A percentile compares a stretch with the other conserved stretches of the same genome.
Conservation (phyloP, 1,140 invertebrate genomes). For the Carposina sasakii region DNA sequence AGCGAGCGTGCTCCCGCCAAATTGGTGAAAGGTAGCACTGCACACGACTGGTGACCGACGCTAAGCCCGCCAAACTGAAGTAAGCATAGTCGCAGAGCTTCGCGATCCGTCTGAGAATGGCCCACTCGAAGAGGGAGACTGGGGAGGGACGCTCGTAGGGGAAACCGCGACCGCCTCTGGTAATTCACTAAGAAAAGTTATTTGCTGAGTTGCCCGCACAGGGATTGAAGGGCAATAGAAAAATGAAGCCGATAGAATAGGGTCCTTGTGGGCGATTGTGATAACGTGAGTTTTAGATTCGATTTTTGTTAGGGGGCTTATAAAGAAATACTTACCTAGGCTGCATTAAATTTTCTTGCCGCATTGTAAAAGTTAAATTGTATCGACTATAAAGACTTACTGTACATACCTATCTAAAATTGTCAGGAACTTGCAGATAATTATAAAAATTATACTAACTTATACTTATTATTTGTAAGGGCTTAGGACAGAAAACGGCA, state of each 20-base stretch:
- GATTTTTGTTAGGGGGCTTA: too few species aligned
- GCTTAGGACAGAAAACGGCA: too few species aligned
- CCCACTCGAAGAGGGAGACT: conserved; percentile 62
- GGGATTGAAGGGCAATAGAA: conserved; percentile 48
- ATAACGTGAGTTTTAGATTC: too few species aligned
- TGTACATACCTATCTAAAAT: too few species aligned
- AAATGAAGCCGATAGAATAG: conserved; percentile 49
- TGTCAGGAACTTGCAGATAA: too few species aligned
- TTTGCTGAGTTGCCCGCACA: conserved; percentile 54
- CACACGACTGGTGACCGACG: conserved; percentile 48
- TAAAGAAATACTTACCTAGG: too few species aligned
- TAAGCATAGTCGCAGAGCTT: conserved; percentile 45
- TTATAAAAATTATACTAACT: too few species aligned
- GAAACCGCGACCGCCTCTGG: conserved; percentile 62
- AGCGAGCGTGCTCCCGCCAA: conserved; percentile 49
- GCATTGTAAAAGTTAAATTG: too few species aligned
- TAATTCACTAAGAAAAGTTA: conserved; percentile 71
- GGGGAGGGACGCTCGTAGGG: conserved; percentile 63
- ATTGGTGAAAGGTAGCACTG: conserved; percentile 23
- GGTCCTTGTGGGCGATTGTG: too few species aligned
- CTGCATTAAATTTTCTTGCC: too few species aligned
- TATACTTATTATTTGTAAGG: too few species aligned
- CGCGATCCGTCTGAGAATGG: conserved; percentile 65
- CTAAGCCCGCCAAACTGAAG: conserved; percentile 67
- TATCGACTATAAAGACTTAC: too few species aligned